Evolutionary conservation across 2,113 vertebrate species (phyloP).

Genomic region (Pseudorectes ferrugineus): DNA sequence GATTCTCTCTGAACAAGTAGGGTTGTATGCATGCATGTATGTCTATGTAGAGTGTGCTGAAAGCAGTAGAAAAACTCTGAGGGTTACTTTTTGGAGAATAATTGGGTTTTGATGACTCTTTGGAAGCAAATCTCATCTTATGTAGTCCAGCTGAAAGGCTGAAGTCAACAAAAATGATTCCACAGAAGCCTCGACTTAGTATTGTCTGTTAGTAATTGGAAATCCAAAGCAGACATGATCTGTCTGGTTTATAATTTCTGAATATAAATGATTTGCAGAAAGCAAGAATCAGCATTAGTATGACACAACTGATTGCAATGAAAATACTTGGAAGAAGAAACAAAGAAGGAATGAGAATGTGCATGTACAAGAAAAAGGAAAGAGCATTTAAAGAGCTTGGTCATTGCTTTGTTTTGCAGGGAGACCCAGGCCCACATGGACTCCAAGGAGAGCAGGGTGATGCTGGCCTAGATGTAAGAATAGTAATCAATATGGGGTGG

Average conservation of each 20-base stretch:
- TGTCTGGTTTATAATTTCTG: background rate
- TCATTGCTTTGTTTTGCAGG: slow-evolving; percentile 53
- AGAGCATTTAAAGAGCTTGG: background rate
- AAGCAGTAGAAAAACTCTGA: background rate
- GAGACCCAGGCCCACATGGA: slow-evolving; percentile 19
- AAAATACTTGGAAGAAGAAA: background rate
- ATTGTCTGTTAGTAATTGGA: background rate
- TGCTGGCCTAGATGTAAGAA: slow-evolving; percentile 49
- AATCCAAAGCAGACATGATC: background rate
- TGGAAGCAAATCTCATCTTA: background rate
- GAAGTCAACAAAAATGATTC: background rate
- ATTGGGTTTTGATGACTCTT: background rate
- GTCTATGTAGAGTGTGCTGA: background rate
- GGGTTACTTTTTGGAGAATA: background rate
- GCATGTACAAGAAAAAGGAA: background rate
- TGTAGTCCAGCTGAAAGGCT: background rate
- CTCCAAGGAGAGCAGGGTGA: slow-evolving; percentile 24
- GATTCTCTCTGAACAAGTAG: background rate
- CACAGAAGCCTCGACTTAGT: background rate
- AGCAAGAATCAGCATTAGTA: background rate
- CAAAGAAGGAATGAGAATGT: background rate
- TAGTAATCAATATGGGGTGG: background rate
- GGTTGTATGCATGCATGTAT: background rate
- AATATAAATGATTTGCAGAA: background rate
- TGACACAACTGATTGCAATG: background rate